Base-by-base conservation (phyloP, 2,113 vertebrate genomes). In the Aldabrachelys gigantea region DNA sequence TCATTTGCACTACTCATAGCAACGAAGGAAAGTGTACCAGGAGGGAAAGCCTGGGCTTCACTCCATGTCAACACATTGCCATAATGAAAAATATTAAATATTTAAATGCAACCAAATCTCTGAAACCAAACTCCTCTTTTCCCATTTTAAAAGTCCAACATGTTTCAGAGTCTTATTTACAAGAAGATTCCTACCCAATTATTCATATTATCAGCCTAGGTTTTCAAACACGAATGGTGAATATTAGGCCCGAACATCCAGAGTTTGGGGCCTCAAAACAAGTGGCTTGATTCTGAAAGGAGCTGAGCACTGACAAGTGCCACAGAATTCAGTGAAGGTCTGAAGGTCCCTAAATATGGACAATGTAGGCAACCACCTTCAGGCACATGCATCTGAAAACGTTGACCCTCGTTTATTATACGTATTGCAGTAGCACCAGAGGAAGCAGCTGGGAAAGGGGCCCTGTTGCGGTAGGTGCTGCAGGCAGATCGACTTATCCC, bases 1-100 rank as follows among this genome's bases (percentile, higher is more conserved):
- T 96, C 79, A 94, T 54, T 89, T 89, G 65, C 57, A 79, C 89
- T 94, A 84, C 95, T 97, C 94, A 88, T 56, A 96, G 91, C 27
- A 96, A 96, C 52, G 50, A 44, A 50, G 81, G 50, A 75, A 16
- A 84, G 89, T 56, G 5, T 38, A 81, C 52, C 10, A 31, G 49
- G 75, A 93, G 85, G 96, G 92, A 82, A 79, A 84, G 72, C 2
- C 91, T 89, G 78, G 78, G 59, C 91, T 65, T 10, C 62, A 1
- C 9, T 95, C 93, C 90, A 92, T 76, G 85, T 85, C 78, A 83
- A 53, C 9, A 19, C 29, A 83, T 84, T 84, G 50, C 85, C 85
- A 93, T 87, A 85, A 44, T 62, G 72, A 92, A 56, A 78, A 93
- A 69, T 75, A 93, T 17, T 82, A 79, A 92, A 57, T 57, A 84